phyloP scores from a whole-genome alignment of 2,797 vertebrate species.

The Selene dorsalis region DNA sequence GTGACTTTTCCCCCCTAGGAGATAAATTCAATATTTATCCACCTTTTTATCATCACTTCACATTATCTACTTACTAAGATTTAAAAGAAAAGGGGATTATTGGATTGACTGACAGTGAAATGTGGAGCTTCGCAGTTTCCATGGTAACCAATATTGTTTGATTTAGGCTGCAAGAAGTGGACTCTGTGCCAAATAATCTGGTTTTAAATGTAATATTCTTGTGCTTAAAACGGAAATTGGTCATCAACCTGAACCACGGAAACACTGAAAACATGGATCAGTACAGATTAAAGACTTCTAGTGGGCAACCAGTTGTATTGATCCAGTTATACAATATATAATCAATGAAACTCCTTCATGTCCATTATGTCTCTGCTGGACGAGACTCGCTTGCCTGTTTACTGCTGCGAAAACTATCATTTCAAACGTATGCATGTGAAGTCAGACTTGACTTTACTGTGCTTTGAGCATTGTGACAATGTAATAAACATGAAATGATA shows the following conservation, averaged over 20 bases:
- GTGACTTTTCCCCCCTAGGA: too few species aligned
- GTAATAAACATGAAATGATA: background rate
- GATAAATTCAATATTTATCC: too few species aligned
- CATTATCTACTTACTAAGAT: background rate
- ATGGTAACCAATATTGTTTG: background rate
- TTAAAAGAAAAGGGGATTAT: background rate
- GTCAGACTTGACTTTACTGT: background rate
- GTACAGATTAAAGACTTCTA: background rate
- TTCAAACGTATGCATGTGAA: background rate
- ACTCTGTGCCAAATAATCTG: too few species aligned
- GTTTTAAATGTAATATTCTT: background rate
- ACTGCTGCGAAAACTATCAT: background rate
- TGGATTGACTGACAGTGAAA: background rate
- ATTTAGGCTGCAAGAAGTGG: slow-evolving; percentile 10
- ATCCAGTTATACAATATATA: background rate
- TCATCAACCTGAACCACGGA: background rate
- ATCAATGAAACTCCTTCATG: background rate
- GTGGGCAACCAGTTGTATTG: background rate
- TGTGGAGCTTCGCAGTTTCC: background rate
- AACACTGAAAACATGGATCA: background rate
- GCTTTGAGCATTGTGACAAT: background rate
- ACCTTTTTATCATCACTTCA: background rate
- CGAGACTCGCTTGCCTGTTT: background rate
- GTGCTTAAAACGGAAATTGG: background rate
- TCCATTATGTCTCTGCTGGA: background rate